These are phyloP conservation scores for Leucoma salicis DNA, from an alignment of 2,888 invertebrate genomes.

Conservation along the genomic window DNA sequence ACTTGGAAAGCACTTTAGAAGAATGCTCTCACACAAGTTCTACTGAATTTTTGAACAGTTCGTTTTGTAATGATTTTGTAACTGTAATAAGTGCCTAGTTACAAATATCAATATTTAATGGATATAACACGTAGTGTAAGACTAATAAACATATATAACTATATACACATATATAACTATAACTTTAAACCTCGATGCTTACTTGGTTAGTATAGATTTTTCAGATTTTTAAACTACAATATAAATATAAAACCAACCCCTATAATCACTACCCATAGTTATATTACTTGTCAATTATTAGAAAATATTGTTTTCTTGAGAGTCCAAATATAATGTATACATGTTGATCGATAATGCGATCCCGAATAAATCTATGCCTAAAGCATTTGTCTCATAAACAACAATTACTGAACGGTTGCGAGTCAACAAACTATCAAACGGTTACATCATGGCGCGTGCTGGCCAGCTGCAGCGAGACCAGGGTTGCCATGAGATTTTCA, in stretches of 20 bases:
- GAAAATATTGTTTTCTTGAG: not conserved
- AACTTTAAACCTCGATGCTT: too few relatives aligned
- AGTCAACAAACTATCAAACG: constrained; percentile 44
- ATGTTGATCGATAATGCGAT: not conserved
- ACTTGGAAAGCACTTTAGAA: constrained; percentile 65
- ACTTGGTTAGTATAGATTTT: too few relatives aligned
- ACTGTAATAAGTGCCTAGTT: constrained; percentile 23
- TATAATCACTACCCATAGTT: too few relatives aligned
- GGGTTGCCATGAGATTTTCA: constrained; percentile 24
- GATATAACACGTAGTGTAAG: not conserved
- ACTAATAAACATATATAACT: too few relatives aligned
- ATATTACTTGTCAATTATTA: too few relatives aligned
- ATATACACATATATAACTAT: too few relatives aligned
- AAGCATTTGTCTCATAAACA: constrained; percentile 32
- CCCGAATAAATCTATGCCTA: constrained; percentile 9
- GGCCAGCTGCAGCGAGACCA: constrained; percentile 40
- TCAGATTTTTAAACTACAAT: too few relatives aligned
- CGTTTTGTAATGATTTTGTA: constrained; percentile 44
- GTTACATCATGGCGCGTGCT: constrained; percentile 60
- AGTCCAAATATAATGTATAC: not conserved
- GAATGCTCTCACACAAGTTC: constrained; percentile 52
- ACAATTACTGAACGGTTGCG: constrained; percentile 31
- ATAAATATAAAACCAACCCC: too few relatives aligned
- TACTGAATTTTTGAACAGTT: constrained; percentile 49
- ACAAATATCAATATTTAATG: constrained; percentile 1